These are phyloP conservation scores for Saccostrea echinata DNA, from an alignment of 1,140 invertebrate genomes.

Conservation along the genomic window DNA sequence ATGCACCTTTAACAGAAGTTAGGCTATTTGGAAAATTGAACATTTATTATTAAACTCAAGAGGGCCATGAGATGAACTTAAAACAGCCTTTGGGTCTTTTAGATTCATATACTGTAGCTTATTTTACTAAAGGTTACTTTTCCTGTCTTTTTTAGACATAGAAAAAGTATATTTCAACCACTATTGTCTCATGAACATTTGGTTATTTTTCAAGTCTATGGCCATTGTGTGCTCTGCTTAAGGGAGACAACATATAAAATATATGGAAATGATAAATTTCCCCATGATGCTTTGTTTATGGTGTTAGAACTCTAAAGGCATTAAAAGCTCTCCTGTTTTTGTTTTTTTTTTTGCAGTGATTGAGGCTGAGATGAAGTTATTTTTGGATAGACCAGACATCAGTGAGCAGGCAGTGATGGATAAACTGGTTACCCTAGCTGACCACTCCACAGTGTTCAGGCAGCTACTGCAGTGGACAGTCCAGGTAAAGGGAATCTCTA, in stretches of 20 bases:
- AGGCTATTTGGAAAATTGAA: no score
- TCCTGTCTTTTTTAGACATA: no score
- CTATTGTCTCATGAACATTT: no score
- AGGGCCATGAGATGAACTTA: no score
- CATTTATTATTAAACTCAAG: no score
- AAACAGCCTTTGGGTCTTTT: no score
- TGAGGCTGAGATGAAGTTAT: constrained; percentile 9
- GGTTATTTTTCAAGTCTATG: background rate
- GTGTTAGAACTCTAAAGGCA: background rate
- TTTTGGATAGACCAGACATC: background rate
- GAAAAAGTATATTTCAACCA: no score
- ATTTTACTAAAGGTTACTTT: no score
- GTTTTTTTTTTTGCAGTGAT: background rate
- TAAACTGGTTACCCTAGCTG: constrained; percentile 8
- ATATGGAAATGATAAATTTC: no score
- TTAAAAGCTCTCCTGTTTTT: background rate
- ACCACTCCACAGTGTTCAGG: background rate
- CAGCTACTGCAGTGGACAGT: background rate
- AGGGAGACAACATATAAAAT: background rate
- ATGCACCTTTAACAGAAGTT: no score
- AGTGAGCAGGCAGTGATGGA: background rate
- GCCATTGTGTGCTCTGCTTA: background rate
- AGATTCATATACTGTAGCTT: no score
- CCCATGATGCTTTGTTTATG: no score
- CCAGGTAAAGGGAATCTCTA: background rate